Evolutionary conservation across 2,113 vertebrate genomes (phyloP).

Genomic region (Halcyon malimbica): DNA sequence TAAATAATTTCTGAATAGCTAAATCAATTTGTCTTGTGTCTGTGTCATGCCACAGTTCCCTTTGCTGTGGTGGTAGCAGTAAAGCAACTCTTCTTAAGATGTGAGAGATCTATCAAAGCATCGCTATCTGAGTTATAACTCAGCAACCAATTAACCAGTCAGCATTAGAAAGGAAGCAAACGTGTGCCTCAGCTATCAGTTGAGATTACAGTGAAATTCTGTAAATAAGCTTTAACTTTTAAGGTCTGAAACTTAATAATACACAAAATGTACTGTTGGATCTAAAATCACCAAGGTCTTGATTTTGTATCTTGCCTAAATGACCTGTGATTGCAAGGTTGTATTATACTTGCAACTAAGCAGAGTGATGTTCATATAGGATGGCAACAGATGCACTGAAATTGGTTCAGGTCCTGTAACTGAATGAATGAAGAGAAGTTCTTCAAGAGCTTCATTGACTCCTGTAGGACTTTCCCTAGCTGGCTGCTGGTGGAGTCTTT

Average conservation of each 20-base stretch:
- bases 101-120: slow-evolving; percentile 5
- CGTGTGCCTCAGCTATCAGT: not conserved
- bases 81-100: slow-evolving; percentile 1
- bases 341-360: slow-evolving; percentile 46
- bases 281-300: slow-evolving; percentile 58
- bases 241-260: slow-evolving; percentile 58
- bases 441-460: slow-evolving; percentile 38
- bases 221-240: slow-evolving; percentile 7
- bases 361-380: slow-evolving; percentile 20
- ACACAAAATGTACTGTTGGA: slow-evolving; percentile 48
- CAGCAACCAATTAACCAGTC: slow-evolving; percentile 33
- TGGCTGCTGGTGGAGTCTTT: not conserved
- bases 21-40: slow-evolving; percentile 49
- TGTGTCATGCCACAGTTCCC: slow-evolving; percentile 10
- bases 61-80: not conserved
- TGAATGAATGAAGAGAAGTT: slow-evolving; percentile 62
- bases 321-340: slow-evolving; percentile 65
- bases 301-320: slow-evolving; percentile 30
- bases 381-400: slow-evolving; percentile 62
- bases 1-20: slow-evolving; percentile 55
- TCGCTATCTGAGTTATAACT: not conserved
- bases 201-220: slow-evolving; percentile 5
- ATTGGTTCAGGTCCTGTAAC: slow-evolving; percentile 28
- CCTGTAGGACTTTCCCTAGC: slow-evolving; percentile 1
- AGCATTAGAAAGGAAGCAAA: not conserved